Evolutionary conservation across 2,113 vertebrate species (phyloP), one percentile per base, ranked within the genome.

Genomic region (Saccopteryx bilineata): DNA sequence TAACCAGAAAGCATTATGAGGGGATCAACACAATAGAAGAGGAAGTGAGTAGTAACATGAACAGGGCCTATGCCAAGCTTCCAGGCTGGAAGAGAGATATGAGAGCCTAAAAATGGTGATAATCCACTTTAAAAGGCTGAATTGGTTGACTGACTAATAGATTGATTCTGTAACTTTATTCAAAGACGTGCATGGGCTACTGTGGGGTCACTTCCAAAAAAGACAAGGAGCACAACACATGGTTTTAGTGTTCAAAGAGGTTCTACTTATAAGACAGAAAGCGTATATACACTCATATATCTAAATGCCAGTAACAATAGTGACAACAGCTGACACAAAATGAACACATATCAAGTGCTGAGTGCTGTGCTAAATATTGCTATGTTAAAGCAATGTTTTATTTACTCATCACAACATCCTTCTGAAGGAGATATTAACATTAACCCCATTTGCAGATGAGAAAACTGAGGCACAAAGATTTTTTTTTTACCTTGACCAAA

Each of bases 401-500:
- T 28, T 72, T 86, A 46, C 15, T 87, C 48, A 15, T 28, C 39
- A 81, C 14, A 46, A 39, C 0, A 46, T 71, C 54, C 21, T 92
- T 46, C 69, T 18, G 23, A 9, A 31, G 21, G 33, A 80, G 18
- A 12, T 72, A 23, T 90, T 94, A 65, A 80, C 21, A 48, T 78
- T n/a, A 66, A 11, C 13, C 12, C 48, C 60, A 56, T 60, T 39
- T 88, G 9, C 26, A 68, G 65, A 71, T 54, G 18, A 91, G 75
- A 69, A 95, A 90, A 60, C 63, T 52, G 33, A 94, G 54, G 31
- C 9, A 76, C 21, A 46, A 66, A 31, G 9, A 33, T 75, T 21
- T 46, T 56, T 78, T 92, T 74, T 88, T 69, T 50, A 68, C 46
- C 12, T 75, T 69, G 19, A 86, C 69, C 48, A 60, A 82, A 95